phyloP scores from a whole-genome alignment of 2,888 invertebrate species.

The Byasa hedistus region DNA sequence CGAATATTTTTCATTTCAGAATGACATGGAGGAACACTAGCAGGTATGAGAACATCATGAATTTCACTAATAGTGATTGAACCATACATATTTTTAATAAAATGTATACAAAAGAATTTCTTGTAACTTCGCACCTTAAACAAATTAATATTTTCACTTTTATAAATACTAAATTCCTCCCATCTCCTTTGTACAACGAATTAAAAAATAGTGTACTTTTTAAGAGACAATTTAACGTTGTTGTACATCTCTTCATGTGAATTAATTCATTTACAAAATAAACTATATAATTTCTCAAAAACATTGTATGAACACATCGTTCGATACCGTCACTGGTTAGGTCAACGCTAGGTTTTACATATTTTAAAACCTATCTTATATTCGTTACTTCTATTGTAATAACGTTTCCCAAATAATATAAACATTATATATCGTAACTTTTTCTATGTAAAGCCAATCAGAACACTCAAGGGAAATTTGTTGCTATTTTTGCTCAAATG shows the following conservation, averaged over 20 bases:
- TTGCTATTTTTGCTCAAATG: conserved; percentile 22
- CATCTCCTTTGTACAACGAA: too few relatives aligned
- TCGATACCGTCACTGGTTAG: too few relatives aligned
- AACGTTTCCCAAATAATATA: not conserved
- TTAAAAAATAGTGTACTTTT: too few relatives aligned
- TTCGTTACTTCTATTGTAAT: not conserved
- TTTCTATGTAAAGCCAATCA: conserved; percentile 26
- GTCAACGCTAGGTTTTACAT: too few relatives aligned
- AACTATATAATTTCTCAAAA: too few relatives aligned
- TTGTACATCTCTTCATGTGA: too few relatives aligned
- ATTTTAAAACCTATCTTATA: not conserved
- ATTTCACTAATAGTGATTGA: not conserved
- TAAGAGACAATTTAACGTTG: too few relatives aligned
- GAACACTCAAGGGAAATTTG: conserved; percentile 27
- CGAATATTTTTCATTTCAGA: not conserved
- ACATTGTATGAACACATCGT: too few relatives aligned
- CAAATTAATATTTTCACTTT: too few relatives aligned
- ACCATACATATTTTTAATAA: not conserved
- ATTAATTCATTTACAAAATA: too few relatives aligned
- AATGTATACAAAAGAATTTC: not conserved
- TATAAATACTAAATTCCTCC: too few relatives aligned
- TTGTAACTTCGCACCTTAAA: not conserved
- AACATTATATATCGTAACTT: not conserved
- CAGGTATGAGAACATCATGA: not conserved
- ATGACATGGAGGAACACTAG: not conserved